Conservation (phyloP, 2,888 invertebrate genomes). For the Syritta pipiens region DNA sequence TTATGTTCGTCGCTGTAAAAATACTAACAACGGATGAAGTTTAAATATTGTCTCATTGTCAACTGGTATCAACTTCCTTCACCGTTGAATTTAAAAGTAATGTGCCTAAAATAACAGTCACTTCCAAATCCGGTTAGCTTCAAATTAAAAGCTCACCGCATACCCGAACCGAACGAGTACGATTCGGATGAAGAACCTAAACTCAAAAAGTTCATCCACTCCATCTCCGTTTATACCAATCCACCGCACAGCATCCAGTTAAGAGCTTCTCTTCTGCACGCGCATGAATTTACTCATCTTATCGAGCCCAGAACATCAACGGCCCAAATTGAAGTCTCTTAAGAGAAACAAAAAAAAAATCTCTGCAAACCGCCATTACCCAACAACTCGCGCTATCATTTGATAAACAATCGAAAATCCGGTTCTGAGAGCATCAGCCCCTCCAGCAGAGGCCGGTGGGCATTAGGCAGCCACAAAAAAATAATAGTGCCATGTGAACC, state of each 20-base stretch:
- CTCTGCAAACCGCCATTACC: conserved; percentile 4
- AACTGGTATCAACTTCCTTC: no score
- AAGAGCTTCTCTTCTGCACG: conserved; percentile 1
- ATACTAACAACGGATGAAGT: no score
- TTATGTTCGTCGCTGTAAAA: no score
- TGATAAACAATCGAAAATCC: conserved; percentile 60
- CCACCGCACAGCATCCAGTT: no score
- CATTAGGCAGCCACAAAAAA: conserved; percentile 42
- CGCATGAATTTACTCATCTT: conserved; percentile 15
- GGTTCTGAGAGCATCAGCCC: conserved; percentile 52
- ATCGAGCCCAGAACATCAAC: not conserved
- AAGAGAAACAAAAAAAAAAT: conserved; percentile 32
- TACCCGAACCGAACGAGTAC: no score
- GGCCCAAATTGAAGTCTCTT: not conserved
- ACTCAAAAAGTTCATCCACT: no score
- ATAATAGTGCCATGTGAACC: conserved; percentile 60
- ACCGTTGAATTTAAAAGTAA: no score
- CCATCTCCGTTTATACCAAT: conserved; percentile 19
- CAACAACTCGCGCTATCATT: conserved; percentile 18
- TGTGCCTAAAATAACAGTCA: no score
- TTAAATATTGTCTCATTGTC: no score
- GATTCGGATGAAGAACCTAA: no score
- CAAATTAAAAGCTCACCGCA: no score
- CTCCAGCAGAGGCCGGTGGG: conserved; percentile 14
- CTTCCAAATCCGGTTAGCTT: no score